Base-by-base conservation (phyloP, 2,888 invertebrate species). In the Lysandra coridon region DNA sequence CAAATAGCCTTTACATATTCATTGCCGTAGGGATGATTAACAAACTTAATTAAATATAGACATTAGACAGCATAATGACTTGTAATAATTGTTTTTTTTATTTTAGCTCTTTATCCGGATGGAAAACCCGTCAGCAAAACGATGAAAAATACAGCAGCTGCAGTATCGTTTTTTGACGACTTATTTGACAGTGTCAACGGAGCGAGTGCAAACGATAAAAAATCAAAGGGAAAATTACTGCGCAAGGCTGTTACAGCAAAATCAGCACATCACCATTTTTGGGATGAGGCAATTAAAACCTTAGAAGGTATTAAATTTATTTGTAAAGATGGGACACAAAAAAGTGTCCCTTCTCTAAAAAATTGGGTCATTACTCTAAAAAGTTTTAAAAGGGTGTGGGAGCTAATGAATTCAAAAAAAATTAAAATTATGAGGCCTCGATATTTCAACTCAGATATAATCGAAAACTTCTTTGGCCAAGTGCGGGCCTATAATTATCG, bases 381-480 rank as follows among this genome's bases (percentile, higher is more conserved):
- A 75, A 75, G 75, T 49, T 75, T n/a, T 33, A 33, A 44, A 44
- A 75, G 75, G 49, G n/a, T 49, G n/a, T 75, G 49, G 23, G 1
- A 75, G 23, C 49, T 40, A 7, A 17, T 49, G 10, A 17, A 4
- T 12, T 12, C 2, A 17, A 17, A 75, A 44, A 44, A 75, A 40
- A 75, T 49, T 7, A 75, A 44, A n/a, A 75, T 23, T 40, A 49
- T 75, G 49, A 40, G 4, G 30, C 49, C 75, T 0, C n/a, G 75
- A 49, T 75, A 75, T 44, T 75, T 44, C 23, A 49, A 75, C n/a
- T 75, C 53, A 1, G 75, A 75, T 23, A 44, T 49, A 1, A 49
- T 75, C 10, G 49, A 75, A 75, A 75, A 30, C 75, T 53, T 75
- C 49, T 75, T 75, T 37, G 57, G 57, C 57, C 17, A 57, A 57